Percentiles rank a stretch among this genome's conserved stretches.
Evolutionary conservation across 2,113 vertebrate genomes (phyloP).

Genomic region (Prionailurus bengalensis): DNA sequence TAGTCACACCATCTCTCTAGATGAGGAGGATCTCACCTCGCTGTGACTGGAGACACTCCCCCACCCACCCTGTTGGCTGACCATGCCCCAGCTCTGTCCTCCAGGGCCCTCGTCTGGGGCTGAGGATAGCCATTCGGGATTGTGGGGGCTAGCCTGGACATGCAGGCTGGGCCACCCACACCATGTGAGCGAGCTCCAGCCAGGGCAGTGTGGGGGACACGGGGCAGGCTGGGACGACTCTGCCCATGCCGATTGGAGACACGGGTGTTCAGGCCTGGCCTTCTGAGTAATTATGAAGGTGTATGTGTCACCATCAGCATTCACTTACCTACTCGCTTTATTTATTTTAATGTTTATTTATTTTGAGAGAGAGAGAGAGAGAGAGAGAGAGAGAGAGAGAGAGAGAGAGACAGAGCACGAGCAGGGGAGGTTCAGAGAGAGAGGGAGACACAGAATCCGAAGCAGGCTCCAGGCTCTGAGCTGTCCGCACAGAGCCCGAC

Average conservation of each 20-base stretch:
- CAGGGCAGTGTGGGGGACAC: background rate
- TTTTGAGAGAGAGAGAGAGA: no score
- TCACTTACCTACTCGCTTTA: accelerated
- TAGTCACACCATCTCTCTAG: no score
- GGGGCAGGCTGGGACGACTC: background rate
- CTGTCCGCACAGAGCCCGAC: no score
- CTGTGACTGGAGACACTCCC: no score
- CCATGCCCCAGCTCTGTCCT: background rate
- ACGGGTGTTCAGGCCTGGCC: background rate
- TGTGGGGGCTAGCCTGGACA: background rate
- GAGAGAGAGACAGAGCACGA: no score
- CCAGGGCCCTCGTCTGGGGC: accelerated
- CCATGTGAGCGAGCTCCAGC: background rate
- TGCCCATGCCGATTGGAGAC: accelerated
- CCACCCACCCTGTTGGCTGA: background rate
- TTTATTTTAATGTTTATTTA: no score
- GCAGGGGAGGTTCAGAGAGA: no score
- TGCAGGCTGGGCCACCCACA: accelerated
- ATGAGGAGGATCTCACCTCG: accelerated
- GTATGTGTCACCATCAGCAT: accelerated
- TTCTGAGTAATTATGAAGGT: background rate
- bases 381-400: no score
- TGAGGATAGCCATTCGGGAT: background rate
- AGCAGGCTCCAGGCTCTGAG: no score
- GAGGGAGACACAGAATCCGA: no score